phyloP scores from a whole-genome alignment of 2,113 vertebrate species.

The Herpailurus yagouaroundi region DNA sequence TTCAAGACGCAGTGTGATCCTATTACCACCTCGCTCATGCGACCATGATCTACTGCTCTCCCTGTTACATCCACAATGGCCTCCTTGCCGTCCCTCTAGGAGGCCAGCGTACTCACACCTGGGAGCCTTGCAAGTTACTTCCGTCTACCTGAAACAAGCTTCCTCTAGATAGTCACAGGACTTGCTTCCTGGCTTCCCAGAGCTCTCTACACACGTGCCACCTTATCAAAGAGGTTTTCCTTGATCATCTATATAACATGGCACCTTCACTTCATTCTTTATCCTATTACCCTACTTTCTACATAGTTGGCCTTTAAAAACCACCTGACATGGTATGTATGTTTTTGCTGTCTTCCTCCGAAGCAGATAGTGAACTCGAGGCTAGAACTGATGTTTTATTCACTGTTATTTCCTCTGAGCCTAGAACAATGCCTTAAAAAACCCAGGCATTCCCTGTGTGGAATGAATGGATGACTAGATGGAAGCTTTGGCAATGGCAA shows the following conservation, averaged over 20 bases:
- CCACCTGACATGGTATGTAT: background rate
- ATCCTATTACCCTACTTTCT: background rate
- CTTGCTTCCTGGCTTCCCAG: background rate
- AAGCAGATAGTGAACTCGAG: background rate
- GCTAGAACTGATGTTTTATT: background rate
- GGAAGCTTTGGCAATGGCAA: background rate
- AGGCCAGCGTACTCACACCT: background rate
- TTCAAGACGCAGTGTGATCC: background rate
- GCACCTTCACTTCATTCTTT: background rate
- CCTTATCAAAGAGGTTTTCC: background rate
- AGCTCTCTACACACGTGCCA: background rate
- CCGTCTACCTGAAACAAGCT: background rate
- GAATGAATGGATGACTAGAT: background rate
- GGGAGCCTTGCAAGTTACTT: background rate
- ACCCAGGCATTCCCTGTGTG: background rate
- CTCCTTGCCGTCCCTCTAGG: no score
- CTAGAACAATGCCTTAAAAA: background rate
- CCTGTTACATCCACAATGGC: no score
- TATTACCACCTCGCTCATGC: background rate
- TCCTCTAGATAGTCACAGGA: background rate
- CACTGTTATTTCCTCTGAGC: background rate
- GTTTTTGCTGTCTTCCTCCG: background rate
- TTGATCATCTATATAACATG: background rate
- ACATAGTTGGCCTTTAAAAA: background rate
- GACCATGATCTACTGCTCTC: rapidly evolving